These are phyloP conservation scores for Pseudochaenichthys georgianus DNA, from an alignment of 2,797 vertebrate genomes.

Conservation along the genomic window DNA sequence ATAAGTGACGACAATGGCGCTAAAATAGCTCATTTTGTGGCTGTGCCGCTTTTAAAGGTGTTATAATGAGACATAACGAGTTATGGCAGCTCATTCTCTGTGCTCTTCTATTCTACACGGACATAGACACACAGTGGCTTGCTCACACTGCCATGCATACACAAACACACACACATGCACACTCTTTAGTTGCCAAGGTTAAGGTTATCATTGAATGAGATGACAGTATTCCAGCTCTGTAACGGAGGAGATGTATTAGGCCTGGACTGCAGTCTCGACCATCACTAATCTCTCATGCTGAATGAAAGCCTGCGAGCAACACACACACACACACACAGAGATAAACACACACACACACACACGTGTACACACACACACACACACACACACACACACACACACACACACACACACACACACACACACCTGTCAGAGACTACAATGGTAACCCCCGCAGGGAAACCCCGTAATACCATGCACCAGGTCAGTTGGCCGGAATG, in stretches of 20 bases:
- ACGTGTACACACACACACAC: too few relatives aligned
- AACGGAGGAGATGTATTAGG: constrained; percentile 29
- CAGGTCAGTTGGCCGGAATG: constrained; percentile 62
- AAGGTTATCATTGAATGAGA: constrained; percentile 46
- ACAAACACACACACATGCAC: constrained; percentile 5
- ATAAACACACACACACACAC: neutral
- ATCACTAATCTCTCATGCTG: constrained; percentile 51
- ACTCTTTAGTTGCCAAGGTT: constrained; percentile 26
- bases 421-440: constrained; percentile 68
- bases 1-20: constrained; percentile 64
- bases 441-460: constrained; percentile 56
- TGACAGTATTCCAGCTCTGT: constrained; percentile 39
- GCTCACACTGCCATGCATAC: constrained; percentile 22
- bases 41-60: constrained; percentile 59
- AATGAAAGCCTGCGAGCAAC: constrained; percentile 48
- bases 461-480: constrained; percentile 60
- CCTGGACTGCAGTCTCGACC: constrained; percentile 35
- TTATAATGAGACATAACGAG: constrained; percentile 76
- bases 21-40: constrained; percentile 73
- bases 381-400: neutral
- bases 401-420: constrained; percentile 37
- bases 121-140: constrained; percentile 28
- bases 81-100: constrained; percentile 77
- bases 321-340: constrained; percentile 38
- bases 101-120: constrained; percentile 58